These are phyloP conservation scores for Nycticorax nycticorax DNA, from an alignment of 2,113 vertebrate species.

Conservation along the genomic window DNA sequence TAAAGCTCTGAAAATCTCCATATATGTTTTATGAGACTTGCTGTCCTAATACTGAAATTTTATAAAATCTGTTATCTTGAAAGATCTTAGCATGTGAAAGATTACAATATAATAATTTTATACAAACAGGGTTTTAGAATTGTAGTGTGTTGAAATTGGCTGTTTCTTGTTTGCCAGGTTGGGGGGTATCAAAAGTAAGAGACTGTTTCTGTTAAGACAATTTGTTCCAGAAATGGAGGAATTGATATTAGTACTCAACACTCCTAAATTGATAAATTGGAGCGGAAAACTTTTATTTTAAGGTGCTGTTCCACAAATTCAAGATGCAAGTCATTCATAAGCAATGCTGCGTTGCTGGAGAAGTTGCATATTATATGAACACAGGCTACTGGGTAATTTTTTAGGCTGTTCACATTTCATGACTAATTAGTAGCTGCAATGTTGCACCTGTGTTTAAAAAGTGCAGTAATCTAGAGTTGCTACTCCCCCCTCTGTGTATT, in stretches of 20 bases:
- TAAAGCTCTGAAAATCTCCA: neutral
- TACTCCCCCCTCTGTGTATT: fast-evolving
- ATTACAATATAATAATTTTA: neutral
- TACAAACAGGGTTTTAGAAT: neutral
- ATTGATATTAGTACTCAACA: neutral
- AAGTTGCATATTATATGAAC: neutral
- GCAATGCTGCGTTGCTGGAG: neutral
- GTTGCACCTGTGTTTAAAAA: neutral
- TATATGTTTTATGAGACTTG: neutral
- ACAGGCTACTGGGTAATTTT: neutral
- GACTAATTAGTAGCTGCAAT: neutral
- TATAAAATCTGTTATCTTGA: neutral
- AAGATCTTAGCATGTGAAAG: neutral
- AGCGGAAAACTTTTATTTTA: neutral
- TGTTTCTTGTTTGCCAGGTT: neutral
- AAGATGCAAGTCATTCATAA: neutral
- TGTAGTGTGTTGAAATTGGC: neutral
- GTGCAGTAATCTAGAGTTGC: neutral
- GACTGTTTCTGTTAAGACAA: neutral
- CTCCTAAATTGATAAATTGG: neutral
- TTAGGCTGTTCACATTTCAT: neutral
- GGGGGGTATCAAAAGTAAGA: neutral
- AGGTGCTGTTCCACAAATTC: neutral
- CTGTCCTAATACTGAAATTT: neutral
- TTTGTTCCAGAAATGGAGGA: neutral